Evolutionary conservation across 2,888 invertebrate species (phyloP), one percentile per base, ranked within the genome.

Genomic region (Eupsilia transversa): DNA sequence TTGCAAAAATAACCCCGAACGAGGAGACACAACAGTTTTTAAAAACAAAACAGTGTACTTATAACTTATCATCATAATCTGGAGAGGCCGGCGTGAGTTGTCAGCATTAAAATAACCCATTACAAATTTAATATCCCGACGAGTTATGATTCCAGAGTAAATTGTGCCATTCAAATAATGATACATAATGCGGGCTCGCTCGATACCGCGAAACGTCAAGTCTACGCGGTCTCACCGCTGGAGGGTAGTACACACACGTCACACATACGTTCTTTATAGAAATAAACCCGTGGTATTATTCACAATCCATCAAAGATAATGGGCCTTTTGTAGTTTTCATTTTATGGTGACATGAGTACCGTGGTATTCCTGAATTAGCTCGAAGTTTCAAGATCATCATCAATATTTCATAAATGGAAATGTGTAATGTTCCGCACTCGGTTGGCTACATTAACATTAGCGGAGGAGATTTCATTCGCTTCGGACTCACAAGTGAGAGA

Each of bases 81-180:
- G 69, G 74, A 77, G 72, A 83, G 74, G 77, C 79, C 80, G 84
- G 82, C 87, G 82, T 87, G 87, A 91, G 89, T 91, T 91, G 90
- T 91, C 91, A 90, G 90, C 87, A 90, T 92, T 90, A 92, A 93
- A 94, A 93, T 92, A 93, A 92, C 89, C 92, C 93, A 94, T 94
- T 94, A 92, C 92, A 90, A 93, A 93, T 93, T 93, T 94, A 93
- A 94, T 94, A 93, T 91, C 91, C 88, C 86, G 81, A 88, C 90
- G 90, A 93, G 92, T 92, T 94, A 93, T 93, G 93, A 94, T 93
- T 93, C 90, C 90, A 89, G 83, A 93, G 93, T 92, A 94, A 95
- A 94, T 95, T 94, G 93, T 95, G 93, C 94, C 94, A 95, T 96
- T 95, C 93, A 91, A 92, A 93, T 95, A 96, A 96, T 96, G 94